phyloP scores from a whole-genome alignment of 2,888 invertebrate genomes.

The Lamellibrachia satsuma region DNA sequence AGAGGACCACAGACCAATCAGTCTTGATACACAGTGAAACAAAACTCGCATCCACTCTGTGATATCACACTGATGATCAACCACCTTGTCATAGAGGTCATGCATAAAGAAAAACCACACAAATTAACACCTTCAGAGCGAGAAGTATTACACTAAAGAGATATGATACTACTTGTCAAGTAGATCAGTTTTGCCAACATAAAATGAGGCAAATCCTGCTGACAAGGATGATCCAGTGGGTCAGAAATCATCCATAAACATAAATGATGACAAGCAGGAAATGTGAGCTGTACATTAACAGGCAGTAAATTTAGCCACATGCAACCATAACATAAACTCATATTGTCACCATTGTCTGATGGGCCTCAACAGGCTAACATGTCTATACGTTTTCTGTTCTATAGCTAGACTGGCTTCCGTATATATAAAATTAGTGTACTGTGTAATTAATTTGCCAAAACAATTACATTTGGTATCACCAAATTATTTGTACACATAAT shows the following conservation, averaged over 20 bases:
- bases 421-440: neutral
- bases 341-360: neutral
- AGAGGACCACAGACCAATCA: neutral
- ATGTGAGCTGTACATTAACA: neutral
- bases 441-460: neutral
- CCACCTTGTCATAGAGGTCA: neutral
- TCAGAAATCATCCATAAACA: slow-evolving; percentile 1
- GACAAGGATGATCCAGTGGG: neutral
- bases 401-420: neutral
- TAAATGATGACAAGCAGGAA: slow-evolving; percentile 1
- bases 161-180: neutral
- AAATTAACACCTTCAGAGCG: neutral
- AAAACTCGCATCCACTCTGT: neutral
- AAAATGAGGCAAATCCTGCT: neutral
- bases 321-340: neutral
- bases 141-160: neutral
- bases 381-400: neutral
- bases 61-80: neutral
- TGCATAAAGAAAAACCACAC: neutral
- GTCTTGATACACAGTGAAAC: neutral
- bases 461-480: neutral
- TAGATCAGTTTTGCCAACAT: neutral
- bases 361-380: neutral
- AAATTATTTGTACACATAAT: no score
- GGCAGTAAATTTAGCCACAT: neutral